phyloP scores from a whole-genome alignment of 2,888 invertebrate genomes.

The Diarsia brunnea region DNA sequence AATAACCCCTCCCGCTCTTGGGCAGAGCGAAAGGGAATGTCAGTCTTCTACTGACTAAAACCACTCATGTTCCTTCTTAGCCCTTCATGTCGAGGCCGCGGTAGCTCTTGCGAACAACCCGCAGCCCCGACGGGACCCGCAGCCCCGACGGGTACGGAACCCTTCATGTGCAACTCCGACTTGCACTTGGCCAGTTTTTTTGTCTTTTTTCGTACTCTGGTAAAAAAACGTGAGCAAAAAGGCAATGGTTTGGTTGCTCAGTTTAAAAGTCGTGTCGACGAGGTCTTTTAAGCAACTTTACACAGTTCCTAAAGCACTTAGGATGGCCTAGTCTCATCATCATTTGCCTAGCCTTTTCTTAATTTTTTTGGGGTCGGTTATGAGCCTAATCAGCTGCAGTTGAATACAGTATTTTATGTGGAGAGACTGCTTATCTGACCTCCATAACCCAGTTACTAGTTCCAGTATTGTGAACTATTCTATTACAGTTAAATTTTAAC shows the following conservation, averaged over 20 bases:
- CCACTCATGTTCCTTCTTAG: too few relatives aligned
- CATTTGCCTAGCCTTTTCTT: not conserved
- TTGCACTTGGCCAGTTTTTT: not conserved
- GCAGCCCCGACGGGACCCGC: too few relatives aligned
- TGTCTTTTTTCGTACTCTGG: not conserved
- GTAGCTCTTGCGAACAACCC: too few relatives aligned
- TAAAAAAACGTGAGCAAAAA: not conserved
- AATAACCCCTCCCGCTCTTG: too few relatives aligned
- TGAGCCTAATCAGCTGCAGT: not conserved
- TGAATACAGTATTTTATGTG: not conserved
- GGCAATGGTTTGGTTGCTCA: not conserved
- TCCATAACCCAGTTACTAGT: not conserved
- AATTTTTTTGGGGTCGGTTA: not conserved
- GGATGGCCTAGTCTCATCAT: not conserved
- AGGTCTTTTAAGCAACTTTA: not conserved
- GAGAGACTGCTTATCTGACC: not conserved
- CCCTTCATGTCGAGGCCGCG: too few relatives aligned
- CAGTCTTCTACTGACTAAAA: too few relatives aligned
- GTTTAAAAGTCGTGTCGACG: too few relatives aligned
- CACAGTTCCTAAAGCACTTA: not conserved
- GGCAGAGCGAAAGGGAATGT: too few relatives aligned
- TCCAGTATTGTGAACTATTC: not conserved
- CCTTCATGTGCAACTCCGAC: too few relatives aligned
- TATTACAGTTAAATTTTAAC: not conserved
- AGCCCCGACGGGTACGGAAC: too few relatives aligned